A percentile compares a stretch with the other conserved stretches of the same genome.
These are phyloP conservation scores for Crocodylus rhombifer DNA, from an alignment of 2,797 vertebrate genomes.

Conservation along the genomic window DNA sequence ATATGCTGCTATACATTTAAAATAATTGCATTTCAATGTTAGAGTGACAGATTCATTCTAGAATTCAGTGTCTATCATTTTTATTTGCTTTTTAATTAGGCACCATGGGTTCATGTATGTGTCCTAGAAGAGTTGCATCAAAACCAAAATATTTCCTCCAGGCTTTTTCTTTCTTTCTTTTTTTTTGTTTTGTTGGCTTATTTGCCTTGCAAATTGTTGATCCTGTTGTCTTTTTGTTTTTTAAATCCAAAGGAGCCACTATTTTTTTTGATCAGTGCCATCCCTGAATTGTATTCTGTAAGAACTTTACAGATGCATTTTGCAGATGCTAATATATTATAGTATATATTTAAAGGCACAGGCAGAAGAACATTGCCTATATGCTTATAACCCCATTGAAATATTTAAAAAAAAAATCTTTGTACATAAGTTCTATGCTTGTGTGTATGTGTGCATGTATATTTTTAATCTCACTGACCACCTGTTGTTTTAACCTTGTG, in stretches of 20 bases:
- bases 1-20: background rate
- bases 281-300: background rate
- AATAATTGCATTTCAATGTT: constrained; percentile 12
- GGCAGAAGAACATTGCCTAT: background rate
- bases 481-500: background rate
- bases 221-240: background rate
- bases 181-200: background rate
- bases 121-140: background rate
- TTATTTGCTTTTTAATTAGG: constrained; percentile 1
- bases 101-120: background rate
- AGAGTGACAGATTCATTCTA: constrained; percentile 25
- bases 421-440: background rate
- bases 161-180: background rate
- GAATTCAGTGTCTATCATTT: constrained; percentile 13
- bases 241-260: background rate
- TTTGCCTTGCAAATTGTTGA: background rate
- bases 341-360: background rate
- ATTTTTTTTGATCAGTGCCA: background rate
- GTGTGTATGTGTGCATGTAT: background rate
- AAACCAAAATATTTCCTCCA: constrained; percentile 3
- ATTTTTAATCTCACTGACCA: background rate
- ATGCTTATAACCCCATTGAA: background rate
- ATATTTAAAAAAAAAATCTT: background rate
- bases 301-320: background rate
- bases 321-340: fast-evolving